Evolutionary conservation across 2,113 vertebrate genomes (phyloP).

Genomic region (Boleophthalmus pectinirostris): DNA sequence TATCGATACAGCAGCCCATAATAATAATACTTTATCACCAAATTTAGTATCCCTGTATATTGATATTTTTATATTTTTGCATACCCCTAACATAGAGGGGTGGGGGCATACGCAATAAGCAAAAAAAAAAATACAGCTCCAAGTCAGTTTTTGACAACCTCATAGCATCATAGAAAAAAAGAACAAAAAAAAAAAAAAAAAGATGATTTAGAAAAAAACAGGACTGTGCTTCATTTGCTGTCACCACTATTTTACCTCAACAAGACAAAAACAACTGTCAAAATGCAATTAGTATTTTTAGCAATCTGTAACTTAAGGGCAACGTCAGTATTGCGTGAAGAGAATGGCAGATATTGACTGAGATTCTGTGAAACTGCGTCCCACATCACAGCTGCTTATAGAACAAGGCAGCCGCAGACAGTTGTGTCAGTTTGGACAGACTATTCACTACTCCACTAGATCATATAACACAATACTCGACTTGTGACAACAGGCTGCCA

Average conservation of each 20-base stretch:
- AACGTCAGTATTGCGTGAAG: slow-evolving; percentile 43
- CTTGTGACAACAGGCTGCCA: slow-evolving; percentile 30
- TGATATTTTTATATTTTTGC: no score
- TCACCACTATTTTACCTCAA: not conserved
- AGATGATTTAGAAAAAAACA: no score
- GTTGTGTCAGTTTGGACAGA: slow-evolving; percentile 49
- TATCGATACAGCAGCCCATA: no score
- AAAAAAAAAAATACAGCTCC: no score
- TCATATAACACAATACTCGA: slow-evolving; percentile 38
- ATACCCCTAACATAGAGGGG: no score
- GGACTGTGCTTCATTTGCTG: no score
- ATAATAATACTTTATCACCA: no score
- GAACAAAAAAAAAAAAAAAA: no score
- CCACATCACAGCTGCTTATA: slow-evolving; percentile 37
- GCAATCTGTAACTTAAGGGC: not conserved
- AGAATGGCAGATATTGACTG: slow-evolving; percentile 52
- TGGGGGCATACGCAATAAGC: no score
- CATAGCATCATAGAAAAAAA: no score
- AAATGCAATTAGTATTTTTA: not conserved
- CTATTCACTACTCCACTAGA: slow-evolving; percentile 30
- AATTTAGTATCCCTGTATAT: no score
- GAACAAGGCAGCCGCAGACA: slow-evolving; percentile 58
- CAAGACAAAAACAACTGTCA: not conserved
- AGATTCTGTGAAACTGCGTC: slow-evolving; percentile 43
- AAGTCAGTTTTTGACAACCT: no score